Percentiles rank a stretch among this genome's conserved stretches.
These are phyloP conservation scores for Tursiops truncatus DNA, from an alignment of 2,113 vertebrate genomes.

Conservation along the genomic window DNA sequence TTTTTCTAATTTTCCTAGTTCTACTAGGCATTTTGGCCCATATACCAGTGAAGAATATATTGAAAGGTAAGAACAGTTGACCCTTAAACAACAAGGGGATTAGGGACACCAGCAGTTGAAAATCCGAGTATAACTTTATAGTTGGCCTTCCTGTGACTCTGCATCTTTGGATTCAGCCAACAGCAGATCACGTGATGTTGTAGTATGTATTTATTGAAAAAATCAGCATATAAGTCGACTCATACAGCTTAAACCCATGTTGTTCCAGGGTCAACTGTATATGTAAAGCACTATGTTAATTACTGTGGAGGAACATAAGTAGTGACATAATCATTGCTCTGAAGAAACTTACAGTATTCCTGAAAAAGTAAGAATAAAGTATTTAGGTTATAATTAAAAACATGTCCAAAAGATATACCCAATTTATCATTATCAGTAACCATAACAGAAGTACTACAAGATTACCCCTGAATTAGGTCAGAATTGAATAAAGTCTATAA, in stretches of 20 bases:
- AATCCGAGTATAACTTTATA: background rate
- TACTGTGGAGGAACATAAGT: background rate
- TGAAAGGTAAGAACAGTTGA: background rate
- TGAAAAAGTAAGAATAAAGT: background rate
- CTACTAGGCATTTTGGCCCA: background rate
- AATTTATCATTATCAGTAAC: background rate
- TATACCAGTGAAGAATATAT: background rate
- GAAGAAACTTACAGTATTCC: background rate
- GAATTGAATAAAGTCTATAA: constrained; percentile 2
- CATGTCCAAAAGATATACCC: background rate
- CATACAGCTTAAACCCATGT: background rate
- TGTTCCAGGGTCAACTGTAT: background rate
- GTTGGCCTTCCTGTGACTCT: too few relatives aligned
- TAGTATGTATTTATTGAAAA: background rate
- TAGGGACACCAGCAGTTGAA: background rate
- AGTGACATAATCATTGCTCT: background rate
- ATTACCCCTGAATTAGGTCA: background rate
- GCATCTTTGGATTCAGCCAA: background rate
- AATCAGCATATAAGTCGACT: background rate
- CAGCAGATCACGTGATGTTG: background rate
- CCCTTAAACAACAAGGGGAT: background rate
- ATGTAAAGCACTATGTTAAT: background rate
- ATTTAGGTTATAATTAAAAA: constrained; percentile 29
- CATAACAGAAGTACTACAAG: background rate
- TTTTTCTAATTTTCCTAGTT: background rate